Evolutionary conservation across 2,113 vertebrate species (phyloP).

Genomic region (Platysteira castanea): DNA sequence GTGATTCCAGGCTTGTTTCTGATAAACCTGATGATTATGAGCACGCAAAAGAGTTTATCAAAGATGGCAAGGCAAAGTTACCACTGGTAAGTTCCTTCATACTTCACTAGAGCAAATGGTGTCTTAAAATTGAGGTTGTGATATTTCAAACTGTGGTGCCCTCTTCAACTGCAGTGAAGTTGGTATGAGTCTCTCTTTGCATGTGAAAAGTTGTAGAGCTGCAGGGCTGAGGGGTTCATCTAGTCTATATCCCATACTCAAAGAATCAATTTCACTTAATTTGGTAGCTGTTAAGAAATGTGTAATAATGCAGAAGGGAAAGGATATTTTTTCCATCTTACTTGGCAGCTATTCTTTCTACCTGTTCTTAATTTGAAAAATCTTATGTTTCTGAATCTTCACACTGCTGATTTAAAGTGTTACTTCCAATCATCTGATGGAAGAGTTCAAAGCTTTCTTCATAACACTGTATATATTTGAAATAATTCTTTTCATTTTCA

Average conservation of each 20-base stretch:
- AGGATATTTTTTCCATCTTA: neutral
- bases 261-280: neutral
- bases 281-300: neutral
- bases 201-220: neutral
- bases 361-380: neutral
- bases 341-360: neutral
- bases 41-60: conserved; percentile 71
- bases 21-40: conserved; percentile 74
- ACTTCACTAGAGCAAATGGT: neutral
- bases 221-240: neutral
- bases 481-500: neutral
- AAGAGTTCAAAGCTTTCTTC: neutral
- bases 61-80: conserved; percentile 67
- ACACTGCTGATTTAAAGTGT: neutral
- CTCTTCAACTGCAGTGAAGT: neutral
- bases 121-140: neutral
- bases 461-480: neutral
- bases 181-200: neutral
- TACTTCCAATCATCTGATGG: neutral
- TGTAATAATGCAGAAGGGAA: neutral
- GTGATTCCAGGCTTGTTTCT: conserved; percentile 67
- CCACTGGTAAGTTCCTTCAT: conserved; percentile 70
- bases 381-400: neutral
- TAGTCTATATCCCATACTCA: neutral
- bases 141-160: neutral